Base-by-base conservation (phyloP, 2,797 vertebrate species). In the Pipistrellus pipistrellus region DNA sequence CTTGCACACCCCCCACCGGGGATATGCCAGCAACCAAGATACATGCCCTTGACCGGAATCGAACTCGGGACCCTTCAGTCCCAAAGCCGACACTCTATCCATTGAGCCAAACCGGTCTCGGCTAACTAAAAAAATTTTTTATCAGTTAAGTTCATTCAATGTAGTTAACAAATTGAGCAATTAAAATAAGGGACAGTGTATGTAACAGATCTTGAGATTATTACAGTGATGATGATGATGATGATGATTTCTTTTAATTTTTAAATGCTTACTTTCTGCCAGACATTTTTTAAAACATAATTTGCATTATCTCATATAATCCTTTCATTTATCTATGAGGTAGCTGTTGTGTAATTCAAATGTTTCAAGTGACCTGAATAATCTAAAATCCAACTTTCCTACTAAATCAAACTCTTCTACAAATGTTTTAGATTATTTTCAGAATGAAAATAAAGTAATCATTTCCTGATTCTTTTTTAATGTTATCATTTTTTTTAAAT, bases 331-430 rank as follows among this genome's bases (percentile, higher is more conserved):
- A 25, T 27, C n/a, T 48, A 4, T 68, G 14, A 88, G n/a, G 23
- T 76, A 25, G 75, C 38, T 41, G 12, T 75, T 83, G 4, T 75
- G 6, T 85, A 73, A 41, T 68, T 69, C 27, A 93, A 51, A 8
- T 84, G 46, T 83, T 95, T 90, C 83, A 64, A 57, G 25, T 87
- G 44, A 44, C n/a, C 46, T 90, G 41, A 78, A 20, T 85, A 68
- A 75, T 75, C 66, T 69, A 32, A 90, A 76, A 59, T 46, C 59
- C 85, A 68, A 92, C 38, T 84, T 90, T 71, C 59, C 44, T 80
- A 7, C 25, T 44, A 75, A 89, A 35, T 32, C 27, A 51, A 53
- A 76, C n/a, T 23, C 48, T 53, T 51, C 12, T 53, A 32, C 11
- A 76, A 53, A 23, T 32, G 3, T 76, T 53, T 76, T 32, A 53